A percentile compares a stretch with the other conserved stretches of the same genome.
Evolutionary conservation across 1,140 invertebrate species (phyloP).

Genomic region (Aphis gossypii): DNA sequence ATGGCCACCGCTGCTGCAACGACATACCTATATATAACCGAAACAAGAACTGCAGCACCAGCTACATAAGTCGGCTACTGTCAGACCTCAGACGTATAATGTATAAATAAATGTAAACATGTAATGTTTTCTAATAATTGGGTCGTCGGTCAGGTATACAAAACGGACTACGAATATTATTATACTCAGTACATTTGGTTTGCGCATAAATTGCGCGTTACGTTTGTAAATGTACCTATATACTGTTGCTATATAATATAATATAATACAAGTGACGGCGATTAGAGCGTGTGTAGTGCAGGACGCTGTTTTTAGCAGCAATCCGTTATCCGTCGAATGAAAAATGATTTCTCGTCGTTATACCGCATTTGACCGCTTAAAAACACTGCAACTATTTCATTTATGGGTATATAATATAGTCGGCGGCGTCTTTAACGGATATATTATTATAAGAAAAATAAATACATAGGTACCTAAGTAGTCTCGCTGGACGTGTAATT

Average conservation of each 20-base stretch:
- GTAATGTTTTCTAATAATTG: not conserved
- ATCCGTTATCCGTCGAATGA: not conserved
- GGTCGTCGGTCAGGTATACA: not conserved
- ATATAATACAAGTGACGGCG: not conserved
- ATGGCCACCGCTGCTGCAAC: not conserved
- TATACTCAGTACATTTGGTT: not conserved
- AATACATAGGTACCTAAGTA: not conserved
- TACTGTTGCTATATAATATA: not conserved
- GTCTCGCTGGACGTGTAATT: not conserved
- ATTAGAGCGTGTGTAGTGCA: not conserved
- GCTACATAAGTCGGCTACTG: no score
- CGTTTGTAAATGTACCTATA: not conserved
- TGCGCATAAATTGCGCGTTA: constrained; percentile 7
- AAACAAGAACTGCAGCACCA: not conserved
- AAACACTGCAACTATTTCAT: not conserved
- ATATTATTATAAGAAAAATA: not conserved
- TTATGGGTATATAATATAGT: not conserved
- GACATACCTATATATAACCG: no score
- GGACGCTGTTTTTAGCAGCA: not conserved
- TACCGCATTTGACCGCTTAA: not conserved
- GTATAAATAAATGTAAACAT: not conserved
- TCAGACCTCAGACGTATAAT: not conserved
- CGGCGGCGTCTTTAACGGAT: not conserved
- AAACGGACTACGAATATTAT: not conserved
- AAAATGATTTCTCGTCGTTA: constrained; percentile 9